Conservation (phyloP, 2,797 vertebrate genomes). For the Amblyopsis hoosieri region DNA sequence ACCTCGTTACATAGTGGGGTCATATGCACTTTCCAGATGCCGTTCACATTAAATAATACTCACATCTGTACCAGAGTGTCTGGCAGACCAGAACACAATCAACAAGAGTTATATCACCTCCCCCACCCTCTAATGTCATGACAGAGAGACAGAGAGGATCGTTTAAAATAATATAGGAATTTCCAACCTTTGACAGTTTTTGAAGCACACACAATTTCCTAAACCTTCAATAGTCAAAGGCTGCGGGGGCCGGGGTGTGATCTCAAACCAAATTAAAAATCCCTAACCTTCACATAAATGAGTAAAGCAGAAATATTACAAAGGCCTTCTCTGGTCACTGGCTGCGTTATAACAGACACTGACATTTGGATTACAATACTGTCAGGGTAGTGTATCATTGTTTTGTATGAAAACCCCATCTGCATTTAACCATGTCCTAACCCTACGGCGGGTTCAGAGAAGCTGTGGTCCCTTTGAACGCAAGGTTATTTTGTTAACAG, state of each 20-base stretch:
- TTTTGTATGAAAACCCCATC: constrained; percentile 13
- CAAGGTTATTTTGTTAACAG: constrained; percentile 13
- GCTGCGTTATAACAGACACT: constrained; percentile 17
- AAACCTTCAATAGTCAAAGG: constrained; percentile 30
- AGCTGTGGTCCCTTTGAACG: constrained; percentile 16
- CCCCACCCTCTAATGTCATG: constrained; percentile 15
- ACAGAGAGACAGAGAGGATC: constrained; percentile 25
- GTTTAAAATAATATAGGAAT: constrained; percentile 44
- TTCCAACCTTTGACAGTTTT: constrained; percentile 36
- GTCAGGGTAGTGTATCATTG: constrained; percentile 20
- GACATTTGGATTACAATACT: constrained; percentile 28
- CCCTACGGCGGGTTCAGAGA: constrained; percentile 1
- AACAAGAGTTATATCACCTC: constrained; percentile 14
- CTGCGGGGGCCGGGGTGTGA: constrained; percentile 58
- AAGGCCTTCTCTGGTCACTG: background rate
- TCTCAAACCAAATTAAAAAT: constrained; percentile 57
- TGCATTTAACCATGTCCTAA: constrained; percentile 24
- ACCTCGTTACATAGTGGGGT: constrained; percentile 71
- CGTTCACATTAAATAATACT: constrained; percentile 57
- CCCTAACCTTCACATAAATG: constrained; percentile 47
- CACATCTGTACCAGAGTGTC: constrained; percentile 17
- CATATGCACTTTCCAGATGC: constrained; percentile 55
- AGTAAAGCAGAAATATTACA: constrained; percentile 20
- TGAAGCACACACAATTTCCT: constrained; percentile 43
- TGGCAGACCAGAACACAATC: constrained; percentile 3